Base-by-base conservation (phyloP, 2,888 invertebrate genomes). In the Melinaea menophilus region DNA sequence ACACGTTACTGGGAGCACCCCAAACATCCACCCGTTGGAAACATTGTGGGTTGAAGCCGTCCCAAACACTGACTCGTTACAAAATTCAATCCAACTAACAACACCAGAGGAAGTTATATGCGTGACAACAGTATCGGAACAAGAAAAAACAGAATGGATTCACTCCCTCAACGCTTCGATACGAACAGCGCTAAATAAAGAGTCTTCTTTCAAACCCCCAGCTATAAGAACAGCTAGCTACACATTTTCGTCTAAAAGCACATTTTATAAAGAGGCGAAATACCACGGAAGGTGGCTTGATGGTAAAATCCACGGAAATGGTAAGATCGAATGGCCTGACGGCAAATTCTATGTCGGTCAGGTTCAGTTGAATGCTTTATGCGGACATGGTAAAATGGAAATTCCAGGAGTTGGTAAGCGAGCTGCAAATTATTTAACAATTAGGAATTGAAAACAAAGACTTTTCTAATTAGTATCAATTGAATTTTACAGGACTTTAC, bases 261-360 rank as follows among this genome's bases (percentile, higher is more conserved):
- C 92, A 0, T 92, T 92, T 74, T 96, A 93, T 75, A 95, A 95
- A 79, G 95, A 95, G 72, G 95, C 96, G 0, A 94, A 93, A 69
- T 97, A 97, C 73, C 92, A 91, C 60, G 98, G 96, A 0, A 92
- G 94, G 63, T 98, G 97, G 97, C 82, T 94, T 65, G 94, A 94
- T 77, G 97, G 96, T 0, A 95, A 96, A 78, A 92, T 97, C 75
- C 96, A 97, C 79, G 98, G 97, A 0, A 92, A 92, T 78, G 97
- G 97, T 4, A 95, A 94, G 79, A 82, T 97, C 65, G 94, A 94
- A 75, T 98, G 96, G 95, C 90, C 93, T 1, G 96, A 97, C 84
- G 96, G 96, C 0, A 94, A 94, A 74, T 88, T 92, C 61, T 97
- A 96, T 75, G 92, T 92, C n/a, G 98, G 98, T 0, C 94, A 95